A percentile compares a stretch with the other conserved stretches of the same genome.
Evolutionary conservation across 2,888 invertebrate genomes (phyloP).

Genomic region (Temnothorax ravouxi): DNA sequence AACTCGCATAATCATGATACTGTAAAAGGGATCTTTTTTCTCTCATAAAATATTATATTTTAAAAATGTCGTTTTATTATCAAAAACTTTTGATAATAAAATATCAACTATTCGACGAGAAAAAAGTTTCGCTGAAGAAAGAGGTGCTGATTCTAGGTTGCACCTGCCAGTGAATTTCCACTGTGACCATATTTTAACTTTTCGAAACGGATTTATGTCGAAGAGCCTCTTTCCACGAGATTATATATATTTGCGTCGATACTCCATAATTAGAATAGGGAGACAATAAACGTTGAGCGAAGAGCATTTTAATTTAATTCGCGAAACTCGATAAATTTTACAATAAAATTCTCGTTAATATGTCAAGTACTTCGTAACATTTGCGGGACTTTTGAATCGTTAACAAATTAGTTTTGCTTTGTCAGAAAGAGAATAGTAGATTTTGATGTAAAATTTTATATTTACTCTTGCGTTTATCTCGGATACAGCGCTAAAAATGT

Average conservation of each 20-base stretch:
- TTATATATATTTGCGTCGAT: neutral
- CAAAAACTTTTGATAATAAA: constrained; percentile 55
- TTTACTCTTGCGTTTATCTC: neutral
- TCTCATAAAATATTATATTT: neutral
- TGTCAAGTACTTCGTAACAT: constrained; percentile 15
- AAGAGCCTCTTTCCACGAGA: constrained; percentile 59
- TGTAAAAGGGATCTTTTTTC: neutral
- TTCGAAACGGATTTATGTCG: constrained; percentile 70
- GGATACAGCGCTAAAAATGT: constrained; percentile 4
- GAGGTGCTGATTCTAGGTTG: constrained; percentile 22
- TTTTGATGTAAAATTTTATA: constrained; percentile 25
- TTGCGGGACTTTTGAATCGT: constrained; percentile 2
- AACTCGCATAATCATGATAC: neutral
- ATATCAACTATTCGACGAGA: constrained; percentile 18
- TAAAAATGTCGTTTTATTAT: neutral
- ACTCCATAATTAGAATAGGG: constrained; percentile 11
- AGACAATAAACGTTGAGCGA: constrained; percentile 43
- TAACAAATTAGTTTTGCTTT: constrained; percentile 35
- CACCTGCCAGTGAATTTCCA: constrained; percentile 43
- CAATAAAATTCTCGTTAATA: neutral
- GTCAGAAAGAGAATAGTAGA: neutral
- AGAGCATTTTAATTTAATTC: constrained; percentile 16
- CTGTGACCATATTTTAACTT: constrained; percentile 59
- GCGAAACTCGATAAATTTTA: constrained; percentile 37
- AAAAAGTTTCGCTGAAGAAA: neutral